Conservation (phyloP, 1,140 invertebrate species). For the Brachionus paranguensis region DNA sequence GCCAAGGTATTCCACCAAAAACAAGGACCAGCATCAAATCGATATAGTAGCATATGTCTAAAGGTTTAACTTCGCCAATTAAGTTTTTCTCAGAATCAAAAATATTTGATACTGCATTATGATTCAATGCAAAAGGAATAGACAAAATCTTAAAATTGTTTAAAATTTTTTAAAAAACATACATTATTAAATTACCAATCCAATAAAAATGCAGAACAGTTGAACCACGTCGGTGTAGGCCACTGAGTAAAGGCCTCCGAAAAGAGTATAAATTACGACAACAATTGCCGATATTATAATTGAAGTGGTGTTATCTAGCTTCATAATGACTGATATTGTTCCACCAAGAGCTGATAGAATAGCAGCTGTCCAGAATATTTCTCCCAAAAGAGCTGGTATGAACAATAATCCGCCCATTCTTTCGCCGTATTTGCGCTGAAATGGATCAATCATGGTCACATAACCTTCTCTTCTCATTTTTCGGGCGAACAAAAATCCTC, state of each 20-base stretch:
- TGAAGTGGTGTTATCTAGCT: conserved; percentile 82
- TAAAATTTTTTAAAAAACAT: background rate
- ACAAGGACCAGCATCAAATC: conserved; percentile 84
- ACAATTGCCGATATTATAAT: conserved; percentile 91
- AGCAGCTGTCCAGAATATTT: conserved; percentile 94
- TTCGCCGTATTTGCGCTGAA: conserved; percentile 83
- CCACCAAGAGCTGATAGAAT: conserved; percentile 89
- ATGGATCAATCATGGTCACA: conserved; percentile 95
- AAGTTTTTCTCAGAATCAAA: conserved; percentile 70
- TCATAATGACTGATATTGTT: conserved; percentile 88
- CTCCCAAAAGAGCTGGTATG: conserved; percentile 88
- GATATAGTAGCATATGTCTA: conserved; percentile 73
- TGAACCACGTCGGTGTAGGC: conserved; percentile 98
- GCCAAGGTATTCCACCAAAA: conserved; percentile 97
- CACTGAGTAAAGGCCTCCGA: conserved; percentile 93
- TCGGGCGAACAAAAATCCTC: conserved; percentile 93
- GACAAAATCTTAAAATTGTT: conserved; percentile 73
- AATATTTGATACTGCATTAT: conserved; percentile 72
- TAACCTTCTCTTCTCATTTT: conserved; percentile 94
- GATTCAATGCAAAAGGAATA: conserved; percentile 86
- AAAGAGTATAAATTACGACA: conserved; percentile 91
- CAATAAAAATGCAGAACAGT: conserved; percentile 94
- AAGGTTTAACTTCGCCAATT: conserved; percentile 71
- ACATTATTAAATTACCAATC: conserved; percentile 60
- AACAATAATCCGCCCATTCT: conserved; percentile 93